A percentile compares a stretch with the other conserved stretches of the same genome.
phyloP scores from a whole-genome alignment of 2,113 vertebrate genomes.

The Anoplopoma fimbria region DNA sequence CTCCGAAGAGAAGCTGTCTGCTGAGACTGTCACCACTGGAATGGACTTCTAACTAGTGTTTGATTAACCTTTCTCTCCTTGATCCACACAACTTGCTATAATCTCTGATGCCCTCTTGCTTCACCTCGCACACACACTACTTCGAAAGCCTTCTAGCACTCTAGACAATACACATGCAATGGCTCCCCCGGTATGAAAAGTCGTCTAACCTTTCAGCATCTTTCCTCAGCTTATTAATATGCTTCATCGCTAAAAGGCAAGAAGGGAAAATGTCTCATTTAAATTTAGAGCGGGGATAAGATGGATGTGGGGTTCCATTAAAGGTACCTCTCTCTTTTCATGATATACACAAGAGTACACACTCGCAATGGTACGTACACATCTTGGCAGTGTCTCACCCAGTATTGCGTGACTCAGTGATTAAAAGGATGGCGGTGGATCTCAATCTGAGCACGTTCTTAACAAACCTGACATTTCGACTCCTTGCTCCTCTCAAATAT shows the following conservation, averaged over 20 bases:
- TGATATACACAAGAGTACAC: slow-evolving; percentile 58
- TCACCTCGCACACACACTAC: slow-evolving; percentile 35
- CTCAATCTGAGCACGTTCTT: slow-evolving; percentile 75
- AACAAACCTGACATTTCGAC: slow-evolving; percentile 76
- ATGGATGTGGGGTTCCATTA: slow-evolving; percentile 71
- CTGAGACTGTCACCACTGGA: slow-evolving; percentile 38
- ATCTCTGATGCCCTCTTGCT: slow-evolving; percentile 38
- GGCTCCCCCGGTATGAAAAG: slow-evolving; percentile 22
- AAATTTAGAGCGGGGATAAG: slow-evolving; percentile 71
- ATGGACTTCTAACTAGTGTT: slow-evolving; percentile 55
- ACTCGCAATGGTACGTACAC: slow-evolving; percentile 41
- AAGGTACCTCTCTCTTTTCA: slow-evolving; percentile 51
- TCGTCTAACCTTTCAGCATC: slow-evolving; percentile 75
- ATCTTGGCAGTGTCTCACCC: slow-evolving; percentile 50
- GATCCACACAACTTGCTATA: slow-evolving; percentile 44
- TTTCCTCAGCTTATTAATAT: slow-evolving; percentile 76
- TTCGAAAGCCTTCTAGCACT: slow-evolving; percentile 42
- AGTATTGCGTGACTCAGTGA: slow-evolving; percentile 58
- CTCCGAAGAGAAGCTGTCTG: not conserved
- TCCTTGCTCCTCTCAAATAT: slow-evolving; percentile 62
- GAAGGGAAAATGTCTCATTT: slow-evolving; percentile 82
- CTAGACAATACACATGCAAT: slow-evolving; percentile 47
- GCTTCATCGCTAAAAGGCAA: slow-evolving; percentile 75
- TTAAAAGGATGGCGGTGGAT: slow-evolving; percentile 69
- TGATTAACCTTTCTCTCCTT: slow-evolving; percentile 60